These are phyloP conservation scores for Sthenelais limicola DNA, from an alignment of 2,888 invertebrate species.

Conservation along the genomic window DNA sequence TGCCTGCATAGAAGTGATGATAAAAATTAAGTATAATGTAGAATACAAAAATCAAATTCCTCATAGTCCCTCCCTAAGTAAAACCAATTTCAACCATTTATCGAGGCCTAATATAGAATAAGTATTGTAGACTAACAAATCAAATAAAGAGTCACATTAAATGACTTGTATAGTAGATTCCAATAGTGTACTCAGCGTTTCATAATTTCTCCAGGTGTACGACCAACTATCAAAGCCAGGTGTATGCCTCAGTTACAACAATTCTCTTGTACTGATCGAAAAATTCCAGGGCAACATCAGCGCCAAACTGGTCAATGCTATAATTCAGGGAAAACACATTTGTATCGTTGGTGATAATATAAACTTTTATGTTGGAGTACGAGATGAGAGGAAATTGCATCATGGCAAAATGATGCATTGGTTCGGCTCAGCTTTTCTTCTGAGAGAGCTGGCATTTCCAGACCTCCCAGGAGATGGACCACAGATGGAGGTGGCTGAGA, in stretches of 20 bases:
- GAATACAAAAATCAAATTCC: too few relatives aligned
- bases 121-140: too few relatives aligned
- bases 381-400: neutral
- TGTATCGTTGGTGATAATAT: conserved; percentile 18
- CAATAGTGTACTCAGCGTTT: too few relatives aligned
- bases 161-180: too few relatives aligned
- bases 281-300: neutral
- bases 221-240: neutral
- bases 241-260: neutral
- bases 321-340: neutral
- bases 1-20: too few relatives aligned
- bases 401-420: conserved; percentile 4
- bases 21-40: too few relatives aligned
- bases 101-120: too few relatives aligned
- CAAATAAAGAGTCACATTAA: too few relatives aligned
- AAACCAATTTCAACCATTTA: too few relatives aligned
- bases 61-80: too few relatives aligned
- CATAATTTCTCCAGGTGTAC: too few relatives aligned
- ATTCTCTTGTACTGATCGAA: neutral
- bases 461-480: neutral
- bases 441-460: neutral
- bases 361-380: conserved; percentile 18
- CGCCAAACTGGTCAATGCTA: neutral
- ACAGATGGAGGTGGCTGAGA: neutral
- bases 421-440: conserved; percentile 10